phyloP scores from a whole-genome alignment of 2,888 invertebrate species.

The Pantelozetes paolii region DNA sequence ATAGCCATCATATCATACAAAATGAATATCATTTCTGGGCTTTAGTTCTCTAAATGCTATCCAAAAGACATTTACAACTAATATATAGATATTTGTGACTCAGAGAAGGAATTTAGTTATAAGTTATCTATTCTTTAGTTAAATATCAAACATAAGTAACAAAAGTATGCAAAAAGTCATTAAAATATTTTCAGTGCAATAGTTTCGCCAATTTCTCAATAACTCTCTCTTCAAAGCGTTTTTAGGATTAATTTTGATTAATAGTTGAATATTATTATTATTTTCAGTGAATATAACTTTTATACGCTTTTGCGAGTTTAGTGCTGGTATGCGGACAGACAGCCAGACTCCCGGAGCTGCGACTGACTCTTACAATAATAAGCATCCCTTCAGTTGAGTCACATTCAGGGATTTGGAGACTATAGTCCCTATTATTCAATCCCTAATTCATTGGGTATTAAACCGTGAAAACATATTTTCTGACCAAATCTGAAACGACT shows the following conservation, averaged over 20 bases:
- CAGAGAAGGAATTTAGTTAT: not conserved
- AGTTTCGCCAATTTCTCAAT: not conserved
- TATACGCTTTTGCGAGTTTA: not conserved
- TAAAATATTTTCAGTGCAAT: not conserved
- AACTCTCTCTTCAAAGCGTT: not conserved
- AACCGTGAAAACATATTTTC: constrained; percentile 5
- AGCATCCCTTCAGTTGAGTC: constrained; percentile 5
- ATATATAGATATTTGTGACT: not conserved
- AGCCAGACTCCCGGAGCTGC: not conserved
- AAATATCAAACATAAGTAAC: not conserved
- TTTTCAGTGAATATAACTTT: not conserved
- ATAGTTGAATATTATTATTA: not conserved
- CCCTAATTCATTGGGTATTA: not conserved
- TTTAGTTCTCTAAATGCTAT: not conserved
- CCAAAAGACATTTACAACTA: not conserved
- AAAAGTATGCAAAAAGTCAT: constrained; percentile 6
- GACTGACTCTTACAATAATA: not conserved
- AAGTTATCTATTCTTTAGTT: not conserved
- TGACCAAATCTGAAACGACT: not conserved
- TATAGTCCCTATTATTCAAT: not conserved
- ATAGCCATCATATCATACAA: not conserved
- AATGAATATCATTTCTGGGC: not conserved
- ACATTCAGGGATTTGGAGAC: not conserved
- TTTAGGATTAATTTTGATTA: not conserved
- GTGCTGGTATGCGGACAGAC: constrained; percentile 9